Conservation (phyloP, 1,140 invertebrate genomes). For the Aphidius gifuensis region DNA sequence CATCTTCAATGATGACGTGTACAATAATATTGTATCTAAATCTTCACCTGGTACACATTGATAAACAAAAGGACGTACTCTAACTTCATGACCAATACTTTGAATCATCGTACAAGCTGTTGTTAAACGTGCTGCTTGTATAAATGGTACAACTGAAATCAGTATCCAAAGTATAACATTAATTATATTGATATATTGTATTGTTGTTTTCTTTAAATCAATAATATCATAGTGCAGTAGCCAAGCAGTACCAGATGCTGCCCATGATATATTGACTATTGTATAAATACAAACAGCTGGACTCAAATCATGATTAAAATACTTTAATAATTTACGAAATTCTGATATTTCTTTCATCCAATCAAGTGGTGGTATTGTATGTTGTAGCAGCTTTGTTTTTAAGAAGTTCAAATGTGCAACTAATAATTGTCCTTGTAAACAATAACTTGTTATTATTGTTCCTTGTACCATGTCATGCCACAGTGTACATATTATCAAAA, state of each 20-base stretch:
- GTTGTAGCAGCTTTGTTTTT: constrained; percentile 67
- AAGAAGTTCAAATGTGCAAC: constrained; percentile 69
- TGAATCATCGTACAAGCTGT: constrained; percentile 68
- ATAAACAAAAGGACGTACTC: constrained; percentile 74
- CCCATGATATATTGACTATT: constrained; percentile 70
- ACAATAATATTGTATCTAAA: constrained; percentile 73
- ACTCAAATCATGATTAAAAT: constrained; percentile 70
- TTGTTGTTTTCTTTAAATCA: constrained; percentile 56
- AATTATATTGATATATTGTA: constrained; percentile 61
- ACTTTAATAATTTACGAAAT: constrained; percentile 70
- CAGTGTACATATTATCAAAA: constrained; percentile 66
- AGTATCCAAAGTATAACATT: constrained; percentile 69
- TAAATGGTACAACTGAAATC: constrained; percentile 66
- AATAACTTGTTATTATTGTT: constrained; percentile 75
- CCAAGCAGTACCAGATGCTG: constrained; percentile 65
- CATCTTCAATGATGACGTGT: constrained; percentile 70
- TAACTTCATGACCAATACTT: constrained; percentile 71
- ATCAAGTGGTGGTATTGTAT: constrained; percentile 65
- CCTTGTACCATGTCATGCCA: constrained; percentile 76
- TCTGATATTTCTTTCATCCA: constrained; percentile 78
- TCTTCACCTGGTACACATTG: constrained; percentile 70
- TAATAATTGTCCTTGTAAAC: constrained; percentile 73
- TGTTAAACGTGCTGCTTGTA: constrained; percentile 76
- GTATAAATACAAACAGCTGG: constrained; percentile 72
- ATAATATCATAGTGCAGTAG: constrained; percentile 61